phyloP scores from a whole-genome alignment of 2,113 vertebrate species.

The Penelope pileata region DNA sequence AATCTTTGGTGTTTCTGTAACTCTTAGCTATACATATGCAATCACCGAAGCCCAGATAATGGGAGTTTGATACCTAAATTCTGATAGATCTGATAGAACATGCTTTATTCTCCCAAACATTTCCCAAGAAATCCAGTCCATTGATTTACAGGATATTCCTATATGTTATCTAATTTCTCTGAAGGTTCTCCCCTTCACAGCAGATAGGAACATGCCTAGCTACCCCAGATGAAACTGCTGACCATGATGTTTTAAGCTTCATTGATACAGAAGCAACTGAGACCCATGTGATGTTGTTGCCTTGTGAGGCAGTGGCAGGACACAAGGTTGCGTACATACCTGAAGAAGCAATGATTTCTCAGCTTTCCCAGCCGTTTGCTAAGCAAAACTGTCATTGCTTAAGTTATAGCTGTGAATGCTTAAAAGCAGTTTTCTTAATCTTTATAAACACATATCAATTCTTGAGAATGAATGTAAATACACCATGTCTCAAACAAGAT shows the following conservation, averaged over 20 bases:
- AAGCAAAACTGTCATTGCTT: background rate
- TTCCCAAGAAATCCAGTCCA: background rate
- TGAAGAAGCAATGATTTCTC: background rate
- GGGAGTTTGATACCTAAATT: background rate
- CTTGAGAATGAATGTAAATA: background rate
- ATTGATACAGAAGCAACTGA: background rate
- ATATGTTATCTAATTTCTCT: background rate
- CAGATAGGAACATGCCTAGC: background rate
- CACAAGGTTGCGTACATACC: background rate
- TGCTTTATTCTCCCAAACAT: background rate
- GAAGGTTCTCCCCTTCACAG: background rate
- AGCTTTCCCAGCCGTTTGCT: background rate
- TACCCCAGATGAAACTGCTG: background rate
- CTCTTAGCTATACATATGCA: background rate
- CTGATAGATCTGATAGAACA: background rate
- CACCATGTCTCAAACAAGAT: background rate
- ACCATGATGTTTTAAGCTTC: background rate
- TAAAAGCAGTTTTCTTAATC: background rate
- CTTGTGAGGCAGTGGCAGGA: background rate
- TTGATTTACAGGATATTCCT: background rate
- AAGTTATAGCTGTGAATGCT: background rate
- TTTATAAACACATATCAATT: background rate
- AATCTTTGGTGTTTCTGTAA: background rate
- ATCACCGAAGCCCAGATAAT: background rate
- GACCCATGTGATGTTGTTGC: rapidly evolving